Percentiles rank a stretch among this genome's conserved stretches.
These are phyloP conservation scores for Psammodynastes pulverulentus DNA, from an alignment of 2,113 vertebrate genomes.

Conservation along the genomic window DNA sequence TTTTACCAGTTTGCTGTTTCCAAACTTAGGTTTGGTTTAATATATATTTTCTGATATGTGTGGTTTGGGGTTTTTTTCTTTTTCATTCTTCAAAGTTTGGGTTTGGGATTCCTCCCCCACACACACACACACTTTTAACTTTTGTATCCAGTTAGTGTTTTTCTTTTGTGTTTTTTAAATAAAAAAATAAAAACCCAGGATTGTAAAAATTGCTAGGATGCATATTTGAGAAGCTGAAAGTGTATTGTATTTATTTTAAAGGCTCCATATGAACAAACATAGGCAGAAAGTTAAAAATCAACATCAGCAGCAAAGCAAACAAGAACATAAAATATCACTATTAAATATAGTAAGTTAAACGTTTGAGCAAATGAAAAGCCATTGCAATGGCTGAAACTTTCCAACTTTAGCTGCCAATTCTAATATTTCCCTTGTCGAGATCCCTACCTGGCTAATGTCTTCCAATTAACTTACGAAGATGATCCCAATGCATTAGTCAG, in stretches of 20 bases:
- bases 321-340: neutral
- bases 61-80: neutral
- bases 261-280: neutral
- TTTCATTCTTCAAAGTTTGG: neutral
- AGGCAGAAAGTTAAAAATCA: neutral
- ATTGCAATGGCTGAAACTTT: neutral
- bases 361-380: neutral
- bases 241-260: neutral
- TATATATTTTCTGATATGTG: neutral
- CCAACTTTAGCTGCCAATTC: neutral
- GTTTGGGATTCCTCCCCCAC: neutral
- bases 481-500: neutral
- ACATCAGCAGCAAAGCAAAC: neutral
- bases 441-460: neutral
- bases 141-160: neutral
- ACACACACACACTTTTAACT: neutral
- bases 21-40: neutral
- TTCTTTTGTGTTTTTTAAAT: neutral
- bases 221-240: neutral
- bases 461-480: neutral
- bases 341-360: neutral
- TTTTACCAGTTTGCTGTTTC: neutral
- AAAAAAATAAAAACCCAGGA: neutral
- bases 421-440: neutral
- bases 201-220: neutral